Evolutionary conservation across 2,113 vertebrate genomes (phyloP), one percentile per base, ranked within the genome.

Genomic region (Hucho hucho): DNA sequence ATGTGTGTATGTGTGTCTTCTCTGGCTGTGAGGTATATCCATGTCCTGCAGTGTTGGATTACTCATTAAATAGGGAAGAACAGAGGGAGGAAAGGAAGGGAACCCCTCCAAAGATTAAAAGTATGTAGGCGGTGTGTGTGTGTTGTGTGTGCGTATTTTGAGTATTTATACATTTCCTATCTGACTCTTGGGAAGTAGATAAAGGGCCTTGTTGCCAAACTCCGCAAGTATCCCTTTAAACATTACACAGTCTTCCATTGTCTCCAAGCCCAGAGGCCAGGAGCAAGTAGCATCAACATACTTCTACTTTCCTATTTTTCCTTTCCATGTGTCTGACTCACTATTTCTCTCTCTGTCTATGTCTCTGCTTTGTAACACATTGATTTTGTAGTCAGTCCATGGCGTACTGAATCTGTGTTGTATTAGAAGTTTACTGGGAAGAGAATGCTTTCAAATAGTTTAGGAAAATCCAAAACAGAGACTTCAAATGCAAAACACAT

Each of bases 101-200:
- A 58, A 84, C 75, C 70, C 82, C 81, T 68, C 74, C 65, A 82
- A 81, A 76, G 79, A 85, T 76, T 28, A 14, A 73, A 77, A 82
- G 46, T 59, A 66, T 83, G 81, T 79, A 81, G 81, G 77, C 69
- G 78, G 76, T 43, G 37, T 69, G 69, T 37, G 29, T 20, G 66
- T n/a, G 66, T 69, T 29, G 58, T 64, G 79, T 64, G 32, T 83
- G 77, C 59, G 67, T 79, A 78, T 73, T 66, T 78, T 77, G 75
- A 83, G 79, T 85, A 83, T 81, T 89, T 87, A 88, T 88, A 84
- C 85, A 76, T 86, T 85, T 87, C 82, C 78, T 75, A 43, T 43
- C 37, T 43, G 37, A 43, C 37, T 43, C 37, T 43, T 43, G 9
- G 9, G 37, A 43, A 43, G 37, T 11, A 11, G 37, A 43, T 11